Conservation (phyloP, 2,113 vertebrate species). For the Plotosus lineatus region DNA sequence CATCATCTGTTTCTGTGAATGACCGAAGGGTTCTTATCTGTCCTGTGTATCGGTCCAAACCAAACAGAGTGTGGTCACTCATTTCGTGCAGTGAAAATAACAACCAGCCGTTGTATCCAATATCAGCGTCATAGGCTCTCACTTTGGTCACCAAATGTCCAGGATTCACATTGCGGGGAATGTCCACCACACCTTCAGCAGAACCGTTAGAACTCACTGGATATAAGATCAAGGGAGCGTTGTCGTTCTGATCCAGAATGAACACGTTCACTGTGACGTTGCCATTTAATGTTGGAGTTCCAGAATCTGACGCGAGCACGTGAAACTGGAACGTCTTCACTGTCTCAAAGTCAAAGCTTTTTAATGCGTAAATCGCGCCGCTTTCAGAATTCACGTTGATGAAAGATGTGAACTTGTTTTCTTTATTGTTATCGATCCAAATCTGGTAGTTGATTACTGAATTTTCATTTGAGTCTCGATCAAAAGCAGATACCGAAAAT, state of each 20-base stretch:
- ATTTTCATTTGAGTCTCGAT: constrained; percentile 54
- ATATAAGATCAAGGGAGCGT: constrained; percentile 56
- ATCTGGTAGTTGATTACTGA: constrained; percentile 50
- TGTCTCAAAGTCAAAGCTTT: constrained; percentile 58
- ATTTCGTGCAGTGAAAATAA: constrained; percentile 56
- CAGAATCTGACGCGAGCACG: constrained; percentile 50
- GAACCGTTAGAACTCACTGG: constrained; percentile 54
- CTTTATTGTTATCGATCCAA: constrained; percentile 21
- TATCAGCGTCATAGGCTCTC: constrained; percentile 55
- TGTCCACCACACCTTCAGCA: constrained; percentile 49
- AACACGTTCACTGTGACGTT: constrained; percentile 58
- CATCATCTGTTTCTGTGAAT: constrained; percentile 62
- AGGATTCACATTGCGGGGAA: constrained; percentile 55
- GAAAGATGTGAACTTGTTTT: constrained; percentile 39
- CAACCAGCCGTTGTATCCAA: constrained; percentile 60
- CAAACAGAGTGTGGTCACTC: constrained; percentile 51
- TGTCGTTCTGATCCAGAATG: constrained; percentile 61
- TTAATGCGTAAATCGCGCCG: constrained; percentile 50
- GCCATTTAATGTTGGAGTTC: constrained; percentile 49
- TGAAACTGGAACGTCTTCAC: constrained; percentile 53
- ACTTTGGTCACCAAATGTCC: constrained; percentile 57
- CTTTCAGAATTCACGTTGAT: constrained; percentile 55
- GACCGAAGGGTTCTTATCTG: constrained; percentile 59
- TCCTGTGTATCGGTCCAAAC: constrained; percentile 59
- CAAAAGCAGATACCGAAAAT: constrained; percentile 55